A percentile compares a stretch with the other conserved stretches of the same genome.
These are phyloP conservation scores for Lithophane ornitopus DNA, from an alignment of 2,888 invertebrate species.

Conservation along the genomic window DNA sequence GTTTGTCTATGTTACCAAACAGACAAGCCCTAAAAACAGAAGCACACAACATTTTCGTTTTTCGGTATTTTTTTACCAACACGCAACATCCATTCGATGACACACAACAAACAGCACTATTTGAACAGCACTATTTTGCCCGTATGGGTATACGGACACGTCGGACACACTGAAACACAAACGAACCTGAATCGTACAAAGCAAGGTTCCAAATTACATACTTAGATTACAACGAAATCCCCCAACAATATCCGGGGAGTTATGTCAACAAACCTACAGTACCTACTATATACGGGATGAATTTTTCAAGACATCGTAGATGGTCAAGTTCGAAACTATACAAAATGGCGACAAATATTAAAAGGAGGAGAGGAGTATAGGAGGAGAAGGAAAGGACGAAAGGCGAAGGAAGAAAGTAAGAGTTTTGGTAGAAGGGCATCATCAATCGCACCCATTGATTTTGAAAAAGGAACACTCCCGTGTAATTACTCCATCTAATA, in stretches of 20 bases:
- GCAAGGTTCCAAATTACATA: slow-evolving; percentile 40
- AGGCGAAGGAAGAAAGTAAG: too few relatives aligned
- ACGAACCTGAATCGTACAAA: slow-evolving; percentile 19
- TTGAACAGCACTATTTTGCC: too few relatives aligned
- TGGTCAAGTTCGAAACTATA: neutral
- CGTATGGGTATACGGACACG: too few relatives aligned
- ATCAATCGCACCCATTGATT: neutral
- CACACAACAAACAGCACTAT: too few relatives aligned
- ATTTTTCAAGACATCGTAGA: neutral
- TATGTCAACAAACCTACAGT: slow-evolving; percentile 48
- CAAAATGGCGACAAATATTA: too few relatives aligned
- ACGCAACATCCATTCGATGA: too few relatives aligned
- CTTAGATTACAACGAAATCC: slow-evolving; percentile 48
- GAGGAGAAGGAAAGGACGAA: neutral
- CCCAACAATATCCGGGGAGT: slow-evolving; percentile 52
- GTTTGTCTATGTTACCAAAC: too few relatives aligned
- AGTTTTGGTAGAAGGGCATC: neutral
- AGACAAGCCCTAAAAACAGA: too few relatives aligned
- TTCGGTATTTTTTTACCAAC: too few relatives aligned
- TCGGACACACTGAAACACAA: slow-evolving; percentile 5
- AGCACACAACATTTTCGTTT: too few relatives aligned
- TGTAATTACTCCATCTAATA: neutral
- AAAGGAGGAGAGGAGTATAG: neutral
- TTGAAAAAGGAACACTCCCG: neutral
- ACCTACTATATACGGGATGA: slow-evolving; percentile 11